Base-by-base conservation (phyloP, 2,797 vertebrate genomes). In the Myotis findleyi region DNA sequence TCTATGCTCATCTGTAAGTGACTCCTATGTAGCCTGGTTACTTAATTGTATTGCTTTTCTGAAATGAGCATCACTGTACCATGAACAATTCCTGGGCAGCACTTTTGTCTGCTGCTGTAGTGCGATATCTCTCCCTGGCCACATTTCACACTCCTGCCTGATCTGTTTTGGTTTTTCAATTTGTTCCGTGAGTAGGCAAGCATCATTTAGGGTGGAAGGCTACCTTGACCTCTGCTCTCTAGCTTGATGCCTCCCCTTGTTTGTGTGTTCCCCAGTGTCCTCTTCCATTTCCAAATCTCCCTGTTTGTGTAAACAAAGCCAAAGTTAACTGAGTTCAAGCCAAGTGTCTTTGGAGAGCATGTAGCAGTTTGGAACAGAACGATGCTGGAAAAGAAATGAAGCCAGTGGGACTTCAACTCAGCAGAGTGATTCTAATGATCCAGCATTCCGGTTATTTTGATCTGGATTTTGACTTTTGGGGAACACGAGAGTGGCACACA, bases 51-150 rank as follows among this genome's bases (percentile, higher is more conserved):
- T 93, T 95, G 88, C 14, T 79, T 57, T 86, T 82, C 87, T 81
- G 89, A 2, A 94, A 96, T 93, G 53, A 95, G 12, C 81, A 33
- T 69, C 71, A 66, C 68, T 95, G 89, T 81, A 90, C 87, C 92
- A 82, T 81, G 88, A 87, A 95, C 16, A 86, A 66, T 76, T 86
- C 87, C 66, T 71, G 88, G 76, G 73, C 49, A 93, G 55, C 27
- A 14, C 59, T 92, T 88, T 79, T 3, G 0, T 93, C 89, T 57
- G 38, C 83, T 51, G 0, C 20, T 30, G 30, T 3, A 17, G 16
- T 27, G 27, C 11, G 44, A 59, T 11, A 85, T 94, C 92, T 97
- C 93, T 97, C 92, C 51, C 81, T 33, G 59, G 71, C 51, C 73
- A 44, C 53, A 44, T 87, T 44, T 20, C 64, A 72, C 8, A 0